These are phyloP conservation scores for Cepaea nemoralis DNA, from an alignment of 1,140 invertebrate genomes.

Conservation along the genomic window DNA sequence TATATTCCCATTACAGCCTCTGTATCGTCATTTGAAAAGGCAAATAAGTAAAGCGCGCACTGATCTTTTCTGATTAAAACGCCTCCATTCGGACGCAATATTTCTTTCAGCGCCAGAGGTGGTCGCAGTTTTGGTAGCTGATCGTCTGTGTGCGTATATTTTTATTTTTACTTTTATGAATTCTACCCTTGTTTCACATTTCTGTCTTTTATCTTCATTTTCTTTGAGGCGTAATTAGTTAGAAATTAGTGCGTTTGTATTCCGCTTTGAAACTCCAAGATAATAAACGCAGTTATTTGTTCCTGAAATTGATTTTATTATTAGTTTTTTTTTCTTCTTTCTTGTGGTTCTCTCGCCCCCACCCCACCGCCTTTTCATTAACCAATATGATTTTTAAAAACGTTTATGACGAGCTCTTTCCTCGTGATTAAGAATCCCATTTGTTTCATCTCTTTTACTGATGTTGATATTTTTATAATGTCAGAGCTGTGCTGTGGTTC, in stretches of 20 bases:
- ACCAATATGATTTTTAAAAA: background rate
- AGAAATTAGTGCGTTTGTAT: background rate
- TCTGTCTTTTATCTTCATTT: background rate
- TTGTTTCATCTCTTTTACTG: conserved; percentile 1
- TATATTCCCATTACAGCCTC: background rate
- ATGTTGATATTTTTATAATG: background rate
- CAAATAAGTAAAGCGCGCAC: background rate
- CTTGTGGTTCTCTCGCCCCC: background rate
- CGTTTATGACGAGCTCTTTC: background rate
- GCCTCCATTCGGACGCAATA: conserved; percentile 18
- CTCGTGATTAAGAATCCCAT: background rate
- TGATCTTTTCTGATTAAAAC: conserved; percentile 9
- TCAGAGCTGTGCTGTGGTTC: background rate
- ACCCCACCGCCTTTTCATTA: background rate
- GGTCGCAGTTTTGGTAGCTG: background rate
- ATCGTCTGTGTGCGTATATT: background rate
- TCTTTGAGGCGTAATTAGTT: conserved; percentile 16
- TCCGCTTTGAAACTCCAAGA: background rate
- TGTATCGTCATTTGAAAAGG: background rate
- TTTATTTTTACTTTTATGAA: background rate
- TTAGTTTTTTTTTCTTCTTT: background rate
- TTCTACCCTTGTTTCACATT: background rate
- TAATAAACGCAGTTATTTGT: conserved; percentile 11
- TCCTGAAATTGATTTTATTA: background rate
- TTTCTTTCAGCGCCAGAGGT: background rate